A percentile compares a stretch with the other conserved stretches of the same genome.
Evolutionary conservation across 2,797 vertebrate species (phyloP).

Genomic region (Tenualosa ilisha): DNA sequence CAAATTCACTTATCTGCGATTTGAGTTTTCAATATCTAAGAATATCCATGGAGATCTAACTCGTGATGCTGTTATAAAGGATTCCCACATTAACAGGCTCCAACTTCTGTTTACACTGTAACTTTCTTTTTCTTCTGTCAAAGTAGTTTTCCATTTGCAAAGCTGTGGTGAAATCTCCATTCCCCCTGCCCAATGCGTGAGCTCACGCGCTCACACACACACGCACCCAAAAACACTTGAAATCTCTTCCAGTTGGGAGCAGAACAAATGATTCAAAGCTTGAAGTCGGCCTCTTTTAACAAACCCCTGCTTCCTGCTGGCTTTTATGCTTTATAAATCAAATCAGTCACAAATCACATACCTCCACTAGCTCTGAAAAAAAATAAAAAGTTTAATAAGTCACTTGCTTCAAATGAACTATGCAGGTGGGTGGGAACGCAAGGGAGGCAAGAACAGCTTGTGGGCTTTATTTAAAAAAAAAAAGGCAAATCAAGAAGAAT

Average conservation of each 20-base stretch:
- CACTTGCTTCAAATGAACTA: background rate
- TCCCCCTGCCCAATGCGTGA: no score
- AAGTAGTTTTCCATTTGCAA: background rate
- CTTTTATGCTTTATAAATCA: conserved; percentile 5
- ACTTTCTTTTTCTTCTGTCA: background rate
- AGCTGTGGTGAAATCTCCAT: background rate
- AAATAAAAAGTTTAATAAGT: background rate
- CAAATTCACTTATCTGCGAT: background rate
- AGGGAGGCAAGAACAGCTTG: background rate
- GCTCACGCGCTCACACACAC: background rate
- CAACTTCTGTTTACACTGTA: background rate
- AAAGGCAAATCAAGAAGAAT: background rate
- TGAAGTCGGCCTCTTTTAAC: background rate
- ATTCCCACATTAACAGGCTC: background rate
- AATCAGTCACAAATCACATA: conserved; percentile 1
- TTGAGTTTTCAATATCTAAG: background rate
- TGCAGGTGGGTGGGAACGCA: background rate
- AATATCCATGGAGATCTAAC: no score
- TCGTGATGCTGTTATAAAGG: no score
- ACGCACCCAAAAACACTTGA: conserved; percentile 2
- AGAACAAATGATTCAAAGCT: background rate
- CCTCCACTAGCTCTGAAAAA: background rate
- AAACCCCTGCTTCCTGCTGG: background rate
- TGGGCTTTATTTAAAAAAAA: background rate
- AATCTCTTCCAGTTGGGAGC: background rate